Conservation (phyloP, 2,888 invertebrate species). For the Polyommatus iphigenia region DNA sequence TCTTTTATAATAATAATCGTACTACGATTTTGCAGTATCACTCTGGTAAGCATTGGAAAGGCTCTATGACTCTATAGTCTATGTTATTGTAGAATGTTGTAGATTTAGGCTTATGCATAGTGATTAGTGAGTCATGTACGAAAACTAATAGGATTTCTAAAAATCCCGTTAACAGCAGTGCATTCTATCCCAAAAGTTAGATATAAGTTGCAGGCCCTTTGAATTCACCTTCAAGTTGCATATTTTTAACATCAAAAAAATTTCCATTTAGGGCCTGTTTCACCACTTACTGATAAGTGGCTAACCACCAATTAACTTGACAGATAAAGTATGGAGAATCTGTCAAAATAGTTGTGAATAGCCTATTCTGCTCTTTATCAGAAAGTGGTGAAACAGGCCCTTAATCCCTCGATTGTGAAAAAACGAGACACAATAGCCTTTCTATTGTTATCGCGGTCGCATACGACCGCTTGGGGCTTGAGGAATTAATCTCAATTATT, state of each 20-base stretch:
- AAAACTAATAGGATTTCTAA: background rate
- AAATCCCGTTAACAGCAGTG: background rate
- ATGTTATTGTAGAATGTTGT: background rate
- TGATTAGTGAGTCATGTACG: background rate
- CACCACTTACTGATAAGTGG: too few relatives aligned
- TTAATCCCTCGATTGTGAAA: too few relatives aligned
- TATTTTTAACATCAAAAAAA: background rate
- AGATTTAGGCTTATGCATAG: background rate
- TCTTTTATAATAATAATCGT: background rate
- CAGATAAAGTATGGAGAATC: too few relatives aligned
- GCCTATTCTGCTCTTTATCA: too few relatives aligned
- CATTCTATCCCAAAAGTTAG: background rate
- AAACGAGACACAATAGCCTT: too few relatives aligned
- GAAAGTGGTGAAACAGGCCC: too few relatives aligned
- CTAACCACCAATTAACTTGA: too few relatives aligned
- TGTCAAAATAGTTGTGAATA: too few relatives aligned
- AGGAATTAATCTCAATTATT: background rate
- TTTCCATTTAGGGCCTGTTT: too few relatives aligned
- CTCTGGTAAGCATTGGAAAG: background rate
- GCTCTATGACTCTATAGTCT: background rate
- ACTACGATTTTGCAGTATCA: background rate
- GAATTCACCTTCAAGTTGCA: background rate
- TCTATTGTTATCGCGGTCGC: too few relatives aligned
- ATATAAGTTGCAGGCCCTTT: background rate
- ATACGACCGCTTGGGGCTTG: too few relatives aligned